phyloP scores from a whole-genome alignment of 2,888 invertebrate species.

The Hoplodrina blanda region DNA sequence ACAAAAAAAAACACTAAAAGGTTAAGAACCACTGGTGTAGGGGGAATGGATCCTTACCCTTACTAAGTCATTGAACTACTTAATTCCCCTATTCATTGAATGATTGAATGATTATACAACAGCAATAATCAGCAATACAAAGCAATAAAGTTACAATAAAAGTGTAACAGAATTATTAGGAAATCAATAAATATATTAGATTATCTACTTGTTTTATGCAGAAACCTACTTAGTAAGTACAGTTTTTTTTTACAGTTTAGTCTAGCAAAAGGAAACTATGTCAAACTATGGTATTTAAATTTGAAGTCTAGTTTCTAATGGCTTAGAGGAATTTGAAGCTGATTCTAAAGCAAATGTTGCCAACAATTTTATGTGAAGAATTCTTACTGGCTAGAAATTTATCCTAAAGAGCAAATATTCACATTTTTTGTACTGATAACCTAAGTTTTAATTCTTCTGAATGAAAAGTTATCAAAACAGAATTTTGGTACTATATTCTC shows the following conservation, averaged over 20 bases:
- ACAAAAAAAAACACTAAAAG: too few species aligned
- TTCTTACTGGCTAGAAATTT: conserved; percentile 24
- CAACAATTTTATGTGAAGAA: conserved; percentile 7
- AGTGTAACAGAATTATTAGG: conserved; percentile 14
- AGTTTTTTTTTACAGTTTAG: neutral
- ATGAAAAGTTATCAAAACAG: conserved; percentile 16
- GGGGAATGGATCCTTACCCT: neutral
- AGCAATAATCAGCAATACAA: conserved; percentile 18
- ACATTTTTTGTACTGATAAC: conserved; percentile 1
- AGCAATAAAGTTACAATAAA: conserved; percentile 11
- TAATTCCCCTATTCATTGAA: conserved; percentile 1
- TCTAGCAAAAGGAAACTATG: neutral
- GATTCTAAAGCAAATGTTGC: conserved; percentile 4
- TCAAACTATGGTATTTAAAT: neutral
- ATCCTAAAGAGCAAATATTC: neutral
- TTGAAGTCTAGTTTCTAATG: neutral
- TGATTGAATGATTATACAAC: neutral
- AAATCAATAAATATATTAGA: conserved; percentile 38
- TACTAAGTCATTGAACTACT: conserved; percentile 12
- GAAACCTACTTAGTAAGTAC: neutral
- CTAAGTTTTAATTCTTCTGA: neutral
- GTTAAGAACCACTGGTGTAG: too few species aligned
- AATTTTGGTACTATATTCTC: conserved; percentile 3
- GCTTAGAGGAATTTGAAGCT: neutral
- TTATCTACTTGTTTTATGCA: conserved; percentile 10